These are phyloP conservation scores for Ophion costatus DNA, from an alignment of 2,888 invertebrate genomes.

Conservation along the genomic window DNA sequence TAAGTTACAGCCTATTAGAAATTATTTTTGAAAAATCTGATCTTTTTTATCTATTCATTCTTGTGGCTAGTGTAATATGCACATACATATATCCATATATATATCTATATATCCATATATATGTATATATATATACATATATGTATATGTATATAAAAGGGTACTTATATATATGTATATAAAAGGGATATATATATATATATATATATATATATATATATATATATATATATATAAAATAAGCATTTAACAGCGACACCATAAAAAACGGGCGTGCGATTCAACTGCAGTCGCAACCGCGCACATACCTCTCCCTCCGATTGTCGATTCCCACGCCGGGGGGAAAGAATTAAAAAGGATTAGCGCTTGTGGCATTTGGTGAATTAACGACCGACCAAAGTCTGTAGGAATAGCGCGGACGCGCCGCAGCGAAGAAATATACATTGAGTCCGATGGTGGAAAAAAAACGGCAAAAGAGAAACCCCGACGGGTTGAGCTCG, in stretches of 20 bases:
- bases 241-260: slow-evolving; percentile 26
- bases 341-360: slow-evolving; percentile 64
- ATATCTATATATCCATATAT: too few species aligned
- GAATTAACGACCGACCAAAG: slow-evolving; percentile 47
- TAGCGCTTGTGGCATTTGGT: slow-evolving; percentile 52
- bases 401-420: neutral
- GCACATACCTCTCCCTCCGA: slow-evolving; percentile 15
- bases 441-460: neutral
- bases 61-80: too few species aligned
- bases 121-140: too few species aligned
- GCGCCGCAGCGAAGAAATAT: neutral
- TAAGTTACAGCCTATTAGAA: too few species aligned
- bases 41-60: too few species aligned
- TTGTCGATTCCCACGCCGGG: slow-evolving; percentile 36
- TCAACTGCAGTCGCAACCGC: neutral
- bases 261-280: slow-evolving; percentile 20
- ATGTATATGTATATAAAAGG: too few species aligned
- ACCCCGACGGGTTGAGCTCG: slow-evolving; percentile 17
- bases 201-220: too few species aligned
- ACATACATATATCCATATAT: too few species aligned
- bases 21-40: too few species aligned
- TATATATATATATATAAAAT: too few species aligned
- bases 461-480: slow-evolving; percentile 26
- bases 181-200: too few species aligned
- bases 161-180: too few species aligned